These are phyloP conservation scores for Archocentrus centrarchus DNA, from an alignment of 2,113 vertebrate genomes.

Conservation along the genomic window DNA sequence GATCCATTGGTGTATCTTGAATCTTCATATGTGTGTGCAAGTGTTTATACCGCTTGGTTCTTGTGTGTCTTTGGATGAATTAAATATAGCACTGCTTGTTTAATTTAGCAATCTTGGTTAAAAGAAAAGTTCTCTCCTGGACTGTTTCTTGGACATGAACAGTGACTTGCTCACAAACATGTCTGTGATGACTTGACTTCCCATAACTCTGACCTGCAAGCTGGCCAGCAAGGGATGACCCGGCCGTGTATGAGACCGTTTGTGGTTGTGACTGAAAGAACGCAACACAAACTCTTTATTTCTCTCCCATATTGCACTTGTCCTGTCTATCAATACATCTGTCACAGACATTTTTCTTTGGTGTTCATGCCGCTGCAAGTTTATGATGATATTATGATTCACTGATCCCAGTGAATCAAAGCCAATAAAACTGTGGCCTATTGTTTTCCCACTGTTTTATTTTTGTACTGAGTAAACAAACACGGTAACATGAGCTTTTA, in stretches of 20 bases:
- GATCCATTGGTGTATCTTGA: neutral
- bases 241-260: fast-evolving
- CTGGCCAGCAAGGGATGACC: neutral
- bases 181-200: neutral
- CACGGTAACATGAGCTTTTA: neutral
- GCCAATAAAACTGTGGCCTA: neutral
- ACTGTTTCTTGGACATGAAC: neutral
- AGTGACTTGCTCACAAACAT: neutral
- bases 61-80: neutral
- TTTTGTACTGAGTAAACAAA: neutral
- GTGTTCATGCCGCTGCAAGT: neutral
- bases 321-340: neutral
- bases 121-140: neutral
- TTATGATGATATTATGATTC: neutral
- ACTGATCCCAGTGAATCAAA: neutral
- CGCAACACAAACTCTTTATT: neutral
- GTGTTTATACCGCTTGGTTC: neutral
- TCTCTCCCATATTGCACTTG: neutral
- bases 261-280: neutral
- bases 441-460: neutral
- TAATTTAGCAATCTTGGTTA: neutral
- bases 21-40: neutral
- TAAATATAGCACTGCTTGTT: neutral
- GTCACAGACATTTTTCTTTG: neutral
- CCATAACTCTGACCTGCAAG: neutral